Percentiles rank a stretch among this genome's conserved stretches.
Conservation (phyloP, 2,888 invertebrate species). For the Drosophila austrosaltans region DNA sequence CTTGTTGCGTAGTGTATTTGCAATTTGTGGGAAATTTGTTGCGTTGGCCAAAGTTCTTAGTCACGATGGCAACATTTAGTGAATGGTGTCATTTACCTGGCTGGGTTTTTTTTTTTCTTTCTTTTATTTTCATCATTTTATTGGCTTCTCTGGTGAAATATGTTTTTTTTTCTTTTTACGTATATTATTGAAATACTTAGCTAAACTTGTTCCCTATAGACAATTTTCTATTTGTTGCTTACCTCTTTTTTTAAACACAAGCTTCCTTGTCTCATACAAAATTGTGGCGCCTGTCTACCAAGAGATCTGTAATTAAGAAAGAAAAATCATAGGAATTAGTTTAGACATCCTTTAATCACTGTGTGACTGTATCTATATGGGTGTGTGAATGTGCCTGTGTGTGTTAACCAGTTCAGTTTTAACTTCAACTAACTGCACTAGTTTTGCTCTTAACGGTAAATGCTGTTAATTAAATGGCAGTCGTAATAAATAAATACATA, state of each 20-base stretch:
- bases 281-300: slow-evolving; percentile 48
- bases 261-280: slow-evolving; percentile 52
- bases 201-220: slow-evolving; percentile 43
- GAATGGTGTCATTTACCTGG: slow-evolving; percentile 46
- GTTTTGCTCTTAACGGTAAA: slow-evolving; percentile 57
- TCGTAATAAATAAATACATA: slow-evolving; percentile 44
- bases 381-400: background rate
- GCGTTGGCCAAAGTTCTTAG: slow-evolving; percentile 47
- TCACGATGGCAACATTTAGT: slow-evolving; percentile 50
- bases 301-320: slow-evolving; percentile 61
- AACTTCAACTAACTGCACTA: slow-evolving; percentile 42
- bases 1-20: slow-evolving; percentile 15
- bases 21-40: slow-evolving; percentile 38
- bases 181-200: slow-evolving; percentile 32
- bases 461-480: slow-evolving; percentile 49
- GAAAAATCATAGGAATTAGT: slow-evolving; percentile 65
- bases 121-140: background rate
- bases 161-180: slow-evolving; percentile 50
- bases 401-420: slow-evolving; percentile 11
- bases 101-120: slow-evolving; percentile 16
- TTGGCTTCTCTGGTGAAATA: slow-evolving; percentile 47
- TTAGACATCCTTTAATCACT: slow-evolving; percentile 54
- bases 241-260: slow-evolving; percentile 50
- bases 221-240: slow-evolving; percentile 37
- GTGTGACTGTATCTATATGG: slow-evolving; percentile 14